phyloP scores from a whole-genome alignment of 1,140 invertebrate species.

The Branchinecta lynchi region DNA sequence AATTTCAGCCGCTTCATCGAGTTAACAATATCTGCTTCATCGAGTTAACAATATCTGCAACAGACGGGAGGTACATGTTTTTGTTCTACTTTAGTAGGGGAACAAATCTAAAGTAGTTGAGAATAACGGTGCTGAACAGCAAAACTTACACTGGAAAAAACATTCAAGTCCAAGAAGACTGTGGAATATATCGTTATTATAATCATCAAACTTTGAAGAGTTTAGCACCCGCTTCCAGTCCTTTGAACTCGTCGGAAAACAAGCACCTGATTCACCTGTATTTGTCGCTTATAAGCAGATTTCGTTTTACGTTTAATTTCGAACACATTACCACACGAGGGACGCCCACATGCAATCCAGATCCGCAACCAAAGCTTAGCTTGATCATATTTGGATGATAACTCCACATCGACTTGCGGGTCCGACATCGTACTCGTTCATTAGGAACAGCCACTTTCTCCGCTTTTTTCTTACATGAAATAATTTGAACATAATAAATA shows the following conservation, averaged over 20 bases:
- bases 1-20: conserved; percentile 5
- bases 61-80: conserved; percentile 4
- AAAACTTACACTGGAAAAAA: conserved; percentile 2
- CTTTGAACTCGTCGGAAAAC: conserved; percentile 5
- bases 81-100: conserved; percentile 4
- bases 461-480: conserved; percentile 6
- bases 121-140: not conserved
- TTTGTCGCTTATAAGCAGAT: not conserved
- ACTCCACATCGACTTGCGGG: conserved; percentile 3
- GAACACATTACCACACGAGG: too few species aligned
- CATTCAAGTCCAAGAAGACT: conserved; percentile 9
- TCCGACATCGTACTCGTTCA: not conserved
- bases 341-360: too few species aligned
- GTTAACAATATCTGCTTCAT: too few species aligned
- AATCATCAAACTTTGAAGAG: conserved; percentile 10
- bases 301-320: conserved; percentile 10
- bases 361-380: too few species aligned
- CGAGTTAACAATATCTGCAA: too few species aligned
- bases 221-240: too few species aligned
- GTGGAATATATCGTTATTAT: not conserved
- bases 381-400: not conserved
- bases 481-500: conserved; percentile 3
- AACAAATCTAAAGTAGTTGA: not conserved
- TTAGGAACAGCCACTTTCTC: conserved; percentile 5
- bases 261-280: conserved; percentile 4